Conservation (phyloP, 2,113 vertebrate genomes). For the Sebastes schlegelii region DNA sequence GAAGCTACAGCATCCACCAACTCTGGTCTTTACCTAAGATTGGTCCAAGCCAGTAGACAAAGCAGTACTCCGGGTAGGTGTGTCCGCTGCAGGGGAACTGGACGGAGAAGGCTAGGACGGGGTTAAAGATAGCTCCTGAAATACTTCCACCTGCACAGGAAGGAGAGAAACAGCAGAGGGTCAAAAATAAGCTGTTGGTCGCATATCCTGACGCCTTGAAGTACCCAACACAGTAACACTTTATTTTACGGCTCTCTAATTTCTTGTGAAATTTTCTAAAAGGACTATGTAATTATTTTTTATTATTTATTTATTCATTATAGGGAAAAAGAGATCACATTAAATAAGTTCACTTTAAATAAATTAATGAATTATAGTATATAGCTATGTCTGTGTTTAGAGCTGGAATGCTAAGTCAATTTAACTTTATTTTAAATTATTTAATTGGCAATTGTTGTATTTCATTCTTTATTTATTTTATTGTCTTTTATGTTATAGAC, state of each 20-base stretch:
- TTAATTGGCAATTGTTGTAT: background rate
- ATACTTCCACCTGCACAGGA: constrained; percentile 84
- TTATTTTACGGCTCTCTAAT: background rate
- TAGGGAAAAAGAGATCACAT: background rate
- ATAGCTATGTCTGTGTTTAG: background rate
- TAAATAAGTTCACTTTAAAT: too few relatives aligned
- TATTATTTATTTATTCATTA: background rate
- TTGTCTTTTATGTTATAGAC: too few relatives aligned
- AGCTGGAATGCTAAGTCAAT: background rate
- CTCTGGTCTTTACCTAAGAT: constrained; percentile 81
- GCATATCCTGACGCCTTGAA: background rate
- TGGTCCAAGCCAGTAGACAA: constrained; percentile 92
- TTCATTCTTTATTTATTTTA: too few relatives aligned
- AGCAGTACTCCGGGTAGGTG: constrained; percentile 84
- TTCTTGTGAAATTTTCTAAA: background rate
- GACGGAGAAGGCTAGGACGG: constrained; percentile 89
- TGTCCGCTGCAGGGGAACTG: constrained; percentile 88
- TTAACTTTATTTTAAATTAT: too few relatives aligned
- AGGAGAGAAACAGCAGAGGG: background rate
- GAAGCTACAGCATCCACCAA: background rate
- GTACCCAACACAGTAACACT: background rate
- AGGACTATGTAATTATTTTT: background rate
- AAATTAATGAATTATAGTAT: background rate
- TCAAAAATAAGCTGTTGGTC: too few relatives aligned
- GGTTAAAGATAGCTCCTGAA: constrained; percentile 92